These are phyloP conservation scores for Aurelia aurita DNA, from an alignment of 30 jellyfish, hydroid and myxozoan genomes.

Conservation along the genomic window DNA sequence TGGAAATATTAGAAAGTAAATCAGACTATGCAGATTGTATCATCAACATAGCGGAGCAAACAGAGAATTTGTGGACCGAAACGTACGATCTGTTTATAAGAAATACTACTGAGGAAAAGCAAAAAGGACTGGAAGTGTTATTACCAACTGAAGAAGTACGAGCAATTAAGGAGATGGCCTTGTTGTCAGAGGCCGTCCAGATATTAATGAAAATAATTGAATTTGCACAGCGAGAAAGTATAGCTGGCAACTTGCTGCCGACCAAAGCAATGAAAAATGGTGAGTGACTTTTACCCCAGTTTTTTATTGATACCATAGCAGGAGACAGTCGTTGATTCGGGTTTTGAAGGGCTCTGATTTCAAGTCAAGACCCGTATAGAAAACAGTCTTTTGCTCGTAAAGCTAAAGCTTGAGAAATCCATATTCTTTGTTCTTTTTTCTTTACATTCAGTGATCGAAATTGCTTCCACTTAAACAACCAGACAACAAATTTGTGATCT, in stretches of 20 bases:
- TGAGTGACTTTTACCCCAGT: neutral
- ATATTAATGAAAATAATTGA: constrained; percentile 25
- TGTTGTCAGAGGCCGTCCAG: constrained; percentile 48
- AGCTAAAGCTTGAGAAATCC: too few species aligned
- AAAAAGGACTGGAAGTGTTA: constrained; percentile 31
- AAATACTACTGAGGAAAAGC: neutral
- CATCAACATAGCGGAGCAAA: constrained; percentile 25
- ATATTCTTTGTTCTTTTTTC: too few species aligned
- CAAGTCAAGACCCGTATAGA: too few species aligned
- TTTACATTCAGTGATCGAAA: too few species aligned
- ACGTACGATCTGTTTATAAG: constrained; percentile 36
- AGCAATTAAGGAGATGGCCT: constrained; percentile 46
- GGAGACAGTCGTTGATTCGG: too few species aligned
- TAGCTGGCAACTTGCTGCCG: constrained; percentile 55
- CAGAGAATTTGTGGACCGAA: constrained; percentile 64
- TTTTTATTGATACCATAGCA: too few species aligned
- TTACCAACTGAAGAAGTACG: constrained; percentile 48
- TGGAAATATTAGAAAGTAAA: constrained; percentile 47
- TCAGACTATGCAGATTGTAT: constrained; percentile 28
- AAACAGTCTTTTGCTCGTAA: too few species aligned
- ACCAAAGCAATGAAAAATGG: constrained; percentile 77
- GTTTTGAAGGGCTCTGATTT: too few species aligned
- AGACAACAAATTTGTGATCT: too few species aligned
- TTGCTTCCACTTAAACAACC: too few species aligned
- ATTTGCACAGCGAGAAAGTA: constrained; percentile 30